Evolutionary conservation across 2,797 vertebrate species (phyloP).

Genomic region (Rallus crepitans): DNA sequence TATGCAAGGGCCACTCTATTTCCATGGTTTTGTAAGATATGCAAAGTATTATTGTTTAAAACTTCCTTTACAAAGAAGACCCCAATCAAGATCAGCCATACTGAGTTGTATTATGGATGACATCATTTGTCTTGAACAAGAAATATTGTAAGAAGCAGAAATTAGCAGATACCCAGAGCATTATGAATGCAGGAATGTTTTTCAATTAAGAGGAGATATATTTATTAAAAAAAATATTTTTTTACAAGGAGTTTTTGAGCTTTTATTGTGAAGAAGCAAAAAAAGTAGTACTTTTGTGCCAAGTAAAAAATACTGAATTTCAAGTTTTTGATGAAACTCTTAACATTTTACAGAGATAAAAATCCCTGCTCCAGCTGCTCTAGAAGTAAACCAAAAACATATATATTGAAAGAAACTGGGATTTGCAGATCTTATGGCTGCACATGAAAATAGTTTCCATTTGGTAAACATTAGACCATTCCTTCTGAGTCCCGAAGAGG

Average conservation of each 20-base stretch:
- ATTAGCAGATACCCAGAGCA: not conserved
- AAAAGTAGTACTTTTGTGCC: not conserved
- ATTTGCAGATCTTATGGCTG: not conserved
- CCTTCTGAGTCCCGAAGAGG: not conserved
- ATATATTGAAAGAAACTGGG: not conserved
- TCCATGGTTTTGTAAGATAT: not conserved
- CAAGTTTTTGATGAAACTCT: not conserved
- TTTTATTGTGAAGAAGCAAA: not conserved
- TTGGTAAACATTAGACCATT: not conserved
- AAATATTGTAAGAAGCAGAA: not conserved
- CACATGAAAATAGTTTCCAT: not conserved
- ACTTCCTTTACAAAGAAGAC: not conserved
- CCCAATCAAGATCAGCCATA: not conserved
- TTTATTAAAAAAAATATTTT: not conserved
- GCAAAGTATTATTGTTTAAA: not conserved
- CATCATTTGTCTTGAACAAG: not conserved
- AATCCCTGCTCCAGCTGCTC: not conserved
- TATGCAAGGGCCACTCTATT: not conserved
- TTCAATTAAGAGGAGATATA: not conserved
- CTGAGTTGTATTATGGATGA: not conserved
- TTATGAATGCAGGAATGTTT: not conserved
- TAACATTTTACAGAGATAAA: not conserved
- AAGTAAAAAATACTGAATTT: not conserved
- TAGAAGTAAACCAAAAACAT: not conserved
- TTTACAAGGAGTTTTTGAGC: not conserved